These are phyloP conservation scores for Semicossyphus pulcher DNA, from an alignment of 2,113 vertebrate species.

Conservation along the genomic window DNA sequence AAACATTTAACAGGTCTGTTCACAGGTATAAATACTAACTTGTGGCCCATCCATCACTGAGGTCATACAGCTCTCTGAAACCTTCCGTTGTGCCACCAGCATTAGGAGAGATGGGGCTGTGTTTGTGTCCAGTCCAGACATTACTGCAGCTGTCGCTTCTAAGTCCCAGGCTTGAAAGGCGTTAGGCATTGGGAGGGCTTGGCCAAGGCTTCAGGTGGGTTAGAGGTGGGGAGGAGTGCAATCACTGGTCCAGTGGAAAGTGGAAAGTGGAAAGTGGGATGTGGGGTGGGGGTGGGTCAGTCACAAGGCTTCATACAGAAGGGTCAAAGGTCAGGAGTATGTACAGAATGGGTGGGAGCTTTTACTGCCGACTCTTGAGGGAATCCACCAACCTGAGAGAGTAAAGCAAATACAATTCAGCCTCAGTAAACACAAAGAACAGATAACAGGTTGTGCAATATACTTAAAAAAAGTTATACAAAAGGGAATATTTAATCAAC, in stretches of 20 bases:
- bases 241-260: conserved; percentile 67
- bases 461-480: too few species aligned
- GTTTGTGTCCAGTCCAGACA: conserved; percentile 33
- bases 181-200: conserved; percentile 38
- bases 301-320: conserved; percentile 72
- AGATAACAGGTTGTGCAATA: conserved; percentile 4
- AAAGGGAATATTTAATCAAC: too few species aligned
- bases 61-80: conserved; percentile 9
- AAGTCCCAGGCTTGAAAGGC: conserved; percentile 61
- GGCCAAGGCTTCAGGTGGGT: conserved; percentile 62
- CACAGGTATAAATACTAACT: background rate
- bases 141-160: conserved; percentile 62
- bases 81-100: background rate
- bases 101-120: background rate
- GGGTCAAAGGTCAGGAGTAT: conserved; percentile 72
- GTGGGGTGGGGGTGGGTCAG: conserved; percentile 19
- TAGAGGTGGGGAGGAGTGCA: conserved; percentile 57
- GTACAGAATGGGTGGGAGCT: conserved; percentile 59
- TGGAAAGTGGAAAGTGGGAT: conserved; percentile 16
- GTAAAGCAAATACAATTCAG: conserved; percentile 40
- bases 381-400: conserved; percentile 93
- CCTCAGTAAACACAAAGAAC: background rate
- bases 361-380: conserved; percentile 95
- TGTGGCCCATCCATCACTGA: conserved; percentile 11
- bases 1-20: background rate